Evolutionary conservation across 2,113 vertebrate genomes (phyloP).

Genomic region (Garra rufa): DNA sequence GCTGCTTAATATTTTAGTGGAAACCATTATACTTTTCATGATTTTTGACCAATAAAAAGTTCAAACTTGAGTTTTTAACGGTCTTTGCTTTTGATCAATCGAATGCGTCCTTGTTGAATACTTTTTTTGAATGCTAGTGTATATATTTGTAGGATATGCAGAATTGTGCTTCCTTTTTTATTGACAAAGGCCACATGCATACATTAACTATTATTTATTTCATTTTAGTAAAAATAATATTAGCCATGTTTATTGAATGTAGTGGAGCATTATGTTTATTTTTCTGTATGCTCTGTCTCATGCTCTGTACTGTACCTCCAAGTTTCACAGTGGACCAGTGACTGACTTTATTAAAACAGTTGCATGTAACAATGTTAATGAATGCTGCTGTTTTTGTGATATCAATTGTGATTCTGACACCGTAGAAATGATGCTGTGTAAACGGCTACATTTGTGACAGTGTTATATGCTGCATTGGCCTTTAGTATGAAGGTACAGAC

Average conservation of each 20-base stretch:
- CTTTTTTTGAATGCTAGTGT: too few species aligned
- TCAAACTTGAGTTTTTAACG: too few species aligned
- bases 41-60: too few species aligned
- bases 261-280: background rate
- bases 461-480: background rate
- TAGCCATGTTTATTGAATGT: background rate
- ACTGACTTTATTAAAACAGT: conserved; percentile 20
- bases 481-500: background rate
- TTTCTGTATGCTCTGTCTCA: conserved; percentile 2
- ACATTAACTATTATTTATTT: background rate
- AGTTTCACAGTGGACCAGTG: background rate
- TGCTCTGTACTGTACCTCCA: background rate
- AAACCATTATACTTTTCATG: too few species aligned
- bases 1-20: too few species aligned
- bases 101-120: too few species aligned
- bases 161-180: background rate
- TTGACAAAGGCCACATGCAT: conserved; percentile 7
- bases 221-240: background rate
- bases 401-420: background rate
- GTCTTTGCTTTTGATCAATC: too few species aligned
- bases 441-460: conserved; percentile 21
- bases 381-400: conserved; percentile 28
- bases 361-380: conserved; percentile 50
- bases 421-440: background rate
- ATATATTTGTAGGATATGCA: background rate